Conservation (phyloP, 2,888 invertebrate genomes). For the Trachelus troglodyta region DNA sequence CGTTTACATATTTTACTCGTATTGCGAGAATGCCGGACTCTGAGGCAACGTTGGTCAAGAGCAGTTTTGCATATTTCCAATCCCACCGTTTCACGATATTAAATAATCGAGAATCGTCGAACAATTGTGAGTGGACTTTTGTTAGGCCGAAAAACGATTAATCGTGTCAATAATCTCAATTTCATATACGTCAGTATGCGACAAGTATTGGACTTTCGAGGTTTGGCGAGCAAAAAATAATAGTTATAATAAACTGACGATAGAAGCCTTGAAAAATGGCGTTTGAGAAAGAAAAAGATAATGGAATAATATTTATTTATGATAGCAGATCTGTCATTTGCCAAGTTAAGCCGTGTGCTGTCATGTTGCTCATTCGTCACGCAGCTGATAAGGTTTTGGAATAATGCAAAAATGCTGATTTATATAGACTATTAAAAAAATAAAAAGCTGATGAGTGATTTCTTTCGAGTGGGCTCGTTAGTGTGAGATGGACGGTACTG, state of each 20-base stretch:
- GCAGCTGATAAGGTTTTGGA: not conserved
- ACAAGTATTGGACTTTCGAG: not conserved
- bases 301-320: not conserved
- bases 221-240: not conserved
- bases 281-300: not conserved
- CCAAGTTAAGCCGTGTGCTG: not conserved
- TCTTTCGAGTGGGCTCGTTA: constrained; percentile 39
- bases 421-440: constrained; percentile 6
- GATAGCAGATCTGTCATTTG: not conserved
- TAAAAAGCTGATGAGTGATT: constrained; percentile 13
- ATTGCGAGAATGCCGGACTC: not conserved
- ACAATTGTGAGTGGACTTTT: not conserved
- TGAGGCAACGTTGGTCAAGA: constrained; percentile 5
- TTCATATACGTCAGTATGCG: not conserved
- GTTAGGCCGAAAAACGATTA: not conserved
- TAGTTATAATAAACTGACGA: not conserved
- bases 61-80: not conserved
- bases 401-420: constrained; percentile 5
- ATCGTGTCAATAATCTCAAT: not conserved
- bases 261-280: not conserved
- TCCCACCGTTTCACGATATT: not conserved
- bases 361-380: not conserved
- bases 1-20: not conserved
- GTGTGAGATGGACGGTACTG: constrained; percentile 61
- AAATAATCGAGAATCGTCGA: not conserved